Evolutionary conservation across 2,113 vertebrate species (phyloP), one percentile per base, ranked within the genome.

Genomic region (Ageneiosus marmoratus): DNA sequence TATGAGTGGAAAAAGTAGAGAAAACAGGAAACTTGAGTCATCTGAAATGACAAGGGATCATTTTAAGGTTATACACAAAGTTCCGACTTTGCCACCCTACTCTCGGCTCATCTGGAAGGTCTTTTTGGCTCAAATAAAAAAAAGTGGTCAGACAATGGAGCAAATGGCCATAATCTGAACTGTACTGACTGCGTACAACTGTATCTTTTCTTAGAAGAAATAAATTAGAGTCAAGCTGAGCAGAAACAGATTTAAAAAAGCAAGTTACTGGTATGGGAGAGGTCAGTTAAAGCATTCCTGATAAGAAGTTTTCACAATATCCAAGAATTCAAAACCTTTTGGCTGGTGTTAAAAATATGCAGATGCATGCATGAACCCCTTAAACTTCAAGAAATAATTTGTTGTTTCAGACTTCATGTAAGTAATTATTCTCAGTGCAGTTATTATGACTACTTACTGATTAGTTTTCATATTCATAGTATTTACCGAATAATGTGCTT

Each of bases 11-110:
- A 70, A 70, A 22, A 12, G 37, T 13, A 6, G 37, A 70, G 37
- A 70, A 62, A 76, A 73, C 51, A 72, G 67, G 27, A 50, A 84
- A 73, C 79, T 13, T 70, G 67, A 70, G 5, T 58, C 27, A 41
- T 58, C 48, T 24, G 12, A 79, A 79, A 84, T 24, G 44, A 67
- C 53, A n/a, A 72, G 46, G 37, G 32, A 29, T 70, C 37, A n/a
- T 24, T 70, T 70, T 70, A 70, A 70, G 65, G 67, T 58, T 70
- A 62, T 73, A 34, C 10, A 69, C 22, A 79, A 18, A 51, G 51
- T 79, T 62, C n/a, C n/a, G 62, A 58, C 53, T 56, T 56, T 79
- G 48, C 37, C 34, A 72, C n/a, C 2, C 53, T 24, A 79, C 27
- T 56, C 44, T 44, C 60, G 22, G 55, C 51, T 72, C 50, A 72